Base-by-base conservation (phyloP, 2,797 vertebrate species). In the Rhinophrynus dorsalis region DNA sequence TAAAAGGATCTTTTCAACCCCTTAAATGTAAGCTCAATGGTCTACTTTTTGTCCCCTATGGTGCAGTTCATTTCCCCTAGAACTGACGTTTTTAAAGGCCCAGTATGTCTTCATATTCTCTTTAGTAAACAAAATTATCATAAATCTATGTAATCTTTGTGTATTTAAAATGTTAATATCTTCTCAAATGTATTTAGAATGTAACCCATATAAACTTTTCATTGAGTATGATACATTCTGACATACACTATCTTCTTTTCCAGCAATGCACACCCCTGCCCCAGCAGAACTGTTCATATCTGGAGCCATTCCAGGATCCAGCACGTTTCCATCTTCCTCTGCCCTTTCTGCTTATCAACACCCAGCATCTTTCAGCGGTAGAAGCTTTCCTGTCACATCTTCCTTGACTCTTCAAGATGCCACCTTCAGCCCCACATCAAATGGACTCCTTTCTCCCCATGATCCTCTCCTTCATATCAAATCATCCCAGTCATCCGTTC, bases 211-310 rank as follows among this genome's bases (percentile, higher is more conserved):
- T n/a, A n/a, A n/a, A n/a, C n/a, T n/a, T n/a, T n/a, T n/a, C n/a
- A n/a, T n/a, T n/a, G n/a, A n/a, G n/a, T n/a, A n/a, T n/a, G n/a
- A n/a, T n/a, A n/a, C n/a, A n/a, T n/a, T n/a, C n/a, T n/a, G n/a
- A n/a, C n/a, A n/a, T n/a, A n/a, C 23, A 40, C 24, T 50, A 15
- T 48, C 23, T 24, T 48, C 26, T 38, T 40, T 71, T 66, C 54
- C 82, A 97, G 96, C 96, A 68, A 98, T 97, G 96, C 95, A 98
- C 84, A 96, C 95, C 5, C 94, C 96, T 50, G 95, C 92, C 54
- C 96, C 95, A 38, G 93, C 96, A 77, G 95, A 98, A 61, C 91
- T 98, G 2, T 98, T 98, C 88, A 97, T 98, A 85, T 97, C 96
- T 17, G 94, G 96, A 2, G 94, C 95, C 15, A 86, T 96, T 29